Percentiles rank a stretch among this genome's conserved stretches.
Conservation (phyloP, 2,113 vertebrate genomes). For the Gorsachius goisagi region DNA sequence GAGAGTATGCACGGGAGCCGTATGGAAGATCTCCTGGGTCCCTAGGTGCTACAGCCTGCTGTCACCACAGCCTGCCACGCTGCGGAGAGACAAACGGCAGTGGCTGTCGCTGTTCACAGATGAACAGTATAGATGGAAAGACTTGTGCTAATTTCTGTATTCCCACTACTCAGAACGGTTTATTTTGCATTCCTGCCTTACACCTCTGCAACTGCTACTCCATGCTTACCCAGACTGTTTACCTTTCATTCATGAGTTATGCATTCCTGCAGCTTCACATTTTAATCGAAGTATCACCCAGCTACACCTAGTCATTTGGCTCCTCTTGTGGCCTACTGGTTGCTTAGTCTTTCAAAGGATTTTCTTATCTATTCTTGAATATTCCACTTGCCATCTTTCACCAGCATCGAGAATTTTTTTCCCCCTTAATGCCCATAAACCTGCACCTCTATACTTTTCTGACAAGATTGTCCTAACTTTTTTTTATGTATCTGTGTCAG, state of each 20-base stretch:
- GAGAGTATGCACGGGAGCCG: accelerated
- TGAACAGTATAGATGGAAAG: not conserved
- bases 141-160: not conserved
- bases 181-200: not conserved
- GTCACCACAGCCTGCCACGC: not conserved
- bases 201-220: not conserved
- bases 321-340: not conserved
- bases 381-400: not conserved
- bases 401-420: not conserved
- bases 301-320: not conserved
- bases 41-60: not conserved
- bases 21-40: not conserved
- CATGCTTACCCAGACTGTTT: not conserved
- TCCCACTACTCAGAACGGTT: not conserved
- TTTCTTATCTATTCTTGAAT: not conserved
- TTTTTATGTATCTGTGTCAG: not conserved
- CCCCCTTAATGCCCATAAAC: not conserved
- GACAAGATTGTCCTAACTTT: not conserved
- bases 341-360: not conserved
- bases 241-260: not conserved
- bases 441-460: not conserved
- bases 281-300: not conserved
- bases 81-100: not conserved
- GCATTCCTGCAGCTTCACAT: not conserved
- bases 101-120: not conserved